phyloP scores from a whole-genome alignment of 2,113 vertebrate species.

The Seriola rivoliana region DNA sequence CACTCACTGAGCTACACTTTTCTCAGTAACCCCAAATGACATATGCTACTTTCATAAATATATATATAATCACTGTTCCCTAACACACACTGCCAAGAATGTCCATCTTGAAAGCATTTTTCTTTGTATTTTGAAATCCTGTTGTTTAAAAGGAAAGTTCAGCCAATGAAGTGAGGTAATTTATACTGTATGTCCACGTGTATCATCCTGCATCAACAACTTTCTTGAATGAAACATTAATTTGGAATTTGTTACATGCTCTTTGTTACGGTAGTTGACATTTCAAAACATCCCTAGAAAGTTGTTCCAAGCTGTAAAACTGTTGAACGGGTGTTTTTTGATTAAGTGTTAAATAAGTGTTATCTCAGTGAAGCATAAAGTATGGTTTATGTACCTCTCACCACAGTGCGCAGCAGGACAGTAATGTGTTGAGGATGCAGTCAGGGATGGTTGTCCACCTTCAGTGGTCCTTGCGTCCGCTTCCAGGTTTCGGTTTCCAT shows the following conservation, averaged over 20 bases:
- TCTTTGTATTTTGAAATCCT: not conserved
- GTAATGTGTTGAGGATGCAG: constrained; percentile 59
- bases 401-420: constrained; percentile 48
- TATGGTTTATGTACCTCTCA: constrained; percentile 70
- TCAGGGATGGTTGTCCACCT: constrained; percentile 74
- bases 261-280: not conserved
- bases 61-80: not conserved
- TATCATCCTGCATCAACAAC: not conserved
- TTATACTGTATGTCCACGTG: not conserved
- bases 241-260: not conserved
- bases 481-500: constrained; percentile 83
- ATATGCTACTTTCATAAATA: not conserved
- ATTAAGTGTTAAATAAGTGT: not conserved
- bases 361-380: constrained; percentile 5
- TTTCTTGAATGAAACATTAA: not conserved
- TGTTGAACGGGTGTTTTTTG: not conserved
- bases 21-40: not conserved
- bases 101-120: not conserved
- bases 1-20: constrained; percentile 3
- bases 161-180: not conserved
- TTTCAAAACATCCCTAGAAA: not conserved
- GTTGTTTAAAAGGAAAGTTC: not conserved
- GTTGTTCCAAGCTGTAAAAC: not conserved
- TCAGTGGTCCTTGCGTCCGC: constrained; percentile 76
- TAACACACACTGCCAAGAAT: not conserved